Percentiles rank a stretch among this genome's conserved stretches.
Evolutionary conservation across 2,888 invertebrate species (phyloP).

Genomic region (Chrysomela aeneicollis): DNA sequence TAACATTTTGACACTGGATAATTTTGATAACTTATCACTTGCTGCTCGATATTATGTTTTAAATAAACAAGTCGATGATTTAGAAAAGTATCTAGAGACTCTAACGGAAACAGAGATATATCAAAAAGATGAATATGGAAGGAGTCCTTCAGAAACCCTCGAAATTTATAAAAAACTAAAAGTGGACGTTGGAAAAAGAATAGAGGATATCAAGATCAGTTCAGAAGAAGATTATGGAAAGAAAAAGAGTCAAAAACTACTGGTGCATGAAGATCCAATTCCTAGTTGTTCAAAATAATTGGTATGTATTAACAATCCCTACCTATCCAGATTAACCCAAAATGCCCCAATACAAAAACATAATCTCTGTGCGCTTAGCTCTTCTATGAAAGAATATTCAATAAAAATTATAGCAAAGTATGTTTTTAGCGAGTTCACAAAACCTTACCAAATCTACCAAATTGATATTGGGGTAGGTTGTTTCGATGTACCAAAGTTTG

Average conservation of each 20-base stretch:
- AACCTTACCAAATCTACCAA: too few relatives aligned
- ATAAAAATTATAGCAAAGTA: too few relatives aligned
- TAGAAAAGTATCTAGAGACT: constrained; percentile 46
- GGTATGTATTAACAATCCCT: neutral
- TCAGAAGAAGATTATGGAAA: neutral
- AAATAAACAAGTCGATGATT: constrained; percentile 47
- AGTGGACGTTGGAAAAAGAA: constrained; percentile 44
- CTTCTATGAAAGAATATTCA: too few relatives aligned
- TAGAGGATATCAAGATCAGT: constrained; percentile 34
- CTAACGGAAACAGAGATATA: constrained; percentile 41
- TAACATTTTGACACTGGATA: constrained; percentile 51
- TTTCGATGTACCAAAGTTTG: too few relatives aligned
- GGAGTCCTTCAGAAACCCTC: constrained; percentile 50
- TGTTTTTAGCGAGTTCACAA: too few relatives aligned
- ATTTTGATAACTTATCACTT: constrained; percentile 56
- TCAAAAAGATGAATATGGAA: constrained; percentile 48
- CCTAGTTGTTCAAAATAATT: neutral
- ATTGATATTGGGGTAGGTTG: too few relatives aligned
- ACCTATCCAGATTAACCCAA: too few relatives aligned
- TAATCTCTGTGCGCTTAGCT: too few relatives aligned
- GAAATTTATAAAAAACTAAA: constrained; percentile 51
- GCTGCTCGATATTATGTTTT: constrained; percentile 53
- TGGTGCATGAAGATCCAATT: neutral
- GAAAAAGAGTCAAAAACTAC: neutral
- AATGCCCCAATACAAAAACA: too few relatives aligned